These are phyloP conservation scores for Suncus etruscus DNA, from an alignment of 2,113 vertebrate genomes.

Conservation along the genomic window DNA sequence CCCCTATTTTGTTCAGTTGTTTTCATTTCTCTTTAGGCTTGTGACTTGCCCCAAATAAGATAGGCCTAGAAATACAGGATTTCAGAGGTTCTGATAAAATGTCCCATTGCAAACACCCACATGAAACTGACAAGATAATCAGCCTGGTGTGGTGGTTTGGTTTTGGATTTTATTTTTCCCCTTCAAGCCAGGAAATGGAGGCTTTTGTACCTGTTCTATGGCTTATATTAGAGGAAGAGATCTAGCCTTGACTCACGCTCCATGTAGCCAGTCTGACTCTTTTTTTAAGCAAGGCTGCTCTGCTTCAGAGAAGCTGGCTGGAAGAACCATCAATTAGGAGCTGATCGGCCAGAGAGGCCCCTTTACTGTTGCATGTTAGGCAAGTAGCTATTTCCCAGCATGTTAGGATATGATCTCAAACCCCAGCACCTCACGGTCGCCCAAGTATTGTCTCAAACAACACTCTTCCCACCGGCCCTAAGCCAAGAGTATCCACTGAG, in stretches of 20 bases:
- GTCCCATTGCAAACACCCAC: constrained; percentile 23
- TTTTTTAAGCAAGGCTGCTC: not conserved
- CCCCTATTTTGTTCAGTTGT: not conserved
- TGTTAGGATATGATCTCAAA: no score
- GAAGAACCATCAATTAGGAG: not conserved
- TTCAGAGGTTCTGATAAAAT: constrained; percentile 38
- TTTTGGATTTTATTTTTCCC: not conserved
- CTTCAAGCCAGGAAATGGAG: not conserved
- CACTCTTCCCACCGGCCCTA: no score
- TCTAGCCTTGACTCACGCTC: not conserved
- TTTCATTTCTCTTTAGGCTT: constrained; percentile 6
- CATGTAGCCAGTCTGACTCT: not conserved
- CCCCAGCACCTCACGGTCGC: no score
- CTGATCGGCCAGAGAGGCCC: not conserved
- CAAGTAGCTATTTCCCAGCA: not conserved
- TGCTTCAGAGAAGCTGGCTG: not conserved
- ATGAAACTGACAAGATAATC: not conserved
- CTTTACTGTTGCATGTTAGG: not conserved
- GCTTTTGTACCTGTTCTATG: not conserved
- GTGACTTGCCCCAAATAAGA: constrained; percentile 16
- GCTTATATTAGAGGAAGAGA: not conserved
- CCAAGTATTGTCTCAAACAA: no score
- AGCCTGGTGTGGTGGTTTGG: not conserved
- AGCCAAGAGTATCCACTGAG: no score
- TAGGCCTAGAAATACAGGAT: not conserved